Evolutionary conservation across 2,888 invertebrate genomes (phyloP).

Genomic region (Congeria kusceri): DNA sequence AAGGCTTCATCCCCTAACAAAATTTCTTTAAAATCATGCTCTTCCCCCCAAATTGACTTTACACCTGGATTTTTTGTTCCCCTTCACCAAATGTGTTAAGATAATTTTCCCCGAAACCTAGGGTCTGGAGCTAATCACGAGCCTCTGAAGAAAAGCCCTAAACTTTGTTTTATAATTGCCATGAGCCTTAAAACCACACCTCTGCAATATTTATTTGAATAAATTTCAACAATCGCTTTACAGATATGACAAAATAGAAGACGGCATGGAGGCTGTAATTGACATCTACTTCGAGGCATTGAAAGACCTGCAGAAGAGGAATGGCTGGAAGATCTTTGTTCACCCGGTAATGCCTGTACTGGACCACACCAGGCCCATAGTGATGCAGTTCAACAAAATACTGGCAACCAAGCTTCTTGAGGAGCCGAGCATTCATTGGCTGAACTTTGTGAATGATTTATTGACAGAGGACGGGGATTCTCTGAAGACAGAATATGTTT

Average conservation of each 20-base stretch:
- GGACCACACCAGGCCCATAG: constrained; percentile 65
- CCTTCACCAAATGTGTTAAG: too few relatives aligned
- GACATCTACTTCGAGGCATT: constrained; percentile 60
- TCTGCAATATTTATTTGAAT: too few relatives aligned
- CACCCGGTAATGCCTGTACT: constrained; percentile 69
- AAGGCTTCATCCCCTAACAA: too few relatives aligned
- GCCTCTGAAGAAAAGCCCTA: too few relatives aligned
- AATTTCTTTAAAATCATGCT: too few relatives aligned
- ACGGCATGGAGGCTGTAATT: constrained; percentile 62
- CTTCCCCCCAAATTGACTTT: too few relatives aligned
- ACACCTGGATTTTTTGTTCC: too few relatives aligned
- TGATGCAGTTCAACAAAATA: constrained; percentile 67
- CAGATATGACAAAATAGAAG: constrained; percentile 65
- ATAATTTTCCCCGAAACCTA: too few relatives aligned
- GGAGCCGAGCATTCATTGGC: constrained; percentile 52
- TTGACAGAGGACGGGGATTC: constrained; percentile 37
- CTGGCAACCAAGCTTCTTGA: constrained; percentile 55
- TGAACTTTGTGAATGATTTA: constrained; percentile 63
- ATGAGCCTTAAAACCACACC: too few relatives aligned
- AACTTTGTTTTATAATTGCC: too few relatives aligned
- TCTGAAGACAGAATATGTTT: constrained; percentile 40
- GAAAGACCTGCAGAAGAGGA: constrained; percentile 40
- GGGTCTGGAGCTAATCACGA: too few relatives aligned
- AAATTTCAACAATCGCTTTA: not conserved
- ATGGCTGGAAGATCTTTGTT: constrained; percentile 62